A percentile compares a stretch with the other conserved stretches of the same genome.
Evolutionary conservation across 2,797 vertebrate genomes (phyloP).

Genomic region (Ptychobarbus kaznakovi): DNA sequence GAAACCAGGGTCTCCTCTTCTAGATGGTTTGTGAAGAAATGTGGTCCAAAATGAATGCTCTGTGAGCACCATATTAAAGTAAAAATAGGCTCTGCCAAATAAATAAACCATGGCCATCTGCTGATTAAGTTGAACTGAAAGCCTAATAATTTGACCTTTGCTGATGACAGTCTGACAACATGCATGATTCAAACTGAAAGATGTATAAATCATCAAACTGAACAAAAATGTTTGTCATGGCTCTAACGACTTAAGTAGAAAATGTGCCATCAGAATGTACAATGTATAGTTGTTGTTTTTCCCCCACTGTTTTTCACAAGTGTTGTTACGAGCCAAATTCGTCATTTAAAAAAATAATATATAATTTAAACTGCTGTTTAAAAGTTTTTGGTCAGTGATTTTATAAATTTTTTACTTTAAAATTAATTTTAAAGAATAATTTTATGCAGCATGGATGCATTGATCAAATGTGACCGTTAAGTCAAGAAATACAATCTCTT

Average conservation of each 20-base stretch:
- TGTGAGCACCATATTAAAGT: background rate
- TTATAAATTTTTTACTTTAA: too few species aligned
- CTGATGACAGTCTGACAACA: background rate
- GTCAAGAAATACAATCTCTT: too few species aligned
- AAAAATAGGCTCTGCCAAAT: background rate
- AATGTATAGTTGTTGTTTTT: background rate
- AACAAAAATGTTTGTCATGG: background rate
- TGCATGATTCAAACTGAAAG: background rate
- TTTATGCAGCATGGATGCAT: too few species aligned
- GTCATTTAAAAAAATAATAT: too few species aligned
- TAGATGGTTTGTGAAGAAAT: slow-evolving; percentile 25
- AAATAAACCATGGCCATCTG: slow-evolving; percentile 14
- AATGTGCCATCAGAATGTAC: background rate
- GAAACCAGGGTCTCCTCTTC: slow-evolving; percentile 18
- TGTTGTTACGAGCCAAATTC: too few species aligned
- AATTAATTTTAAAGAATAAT: too few species aligned
- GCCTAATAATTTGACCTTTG: background rate
- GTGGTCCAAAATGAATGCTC: background rate
- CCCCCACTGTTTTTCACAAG: too few species aligned
- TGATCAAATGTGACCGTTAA: too few species aligned
- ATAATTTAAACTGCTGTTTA: background rate
- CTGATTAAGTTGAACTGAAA: slow-evolving; percentile 7
- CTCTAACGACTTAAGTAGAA: background rate
- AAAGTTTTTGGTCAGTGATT: too few species aligned
- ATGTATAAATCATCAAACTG: background rate